These are phyloP conservation scores for Mactra quadrangularis DNA, from an alignment of 1,140 invertebrate genomes.

Conservation along the genomic window DNA sequence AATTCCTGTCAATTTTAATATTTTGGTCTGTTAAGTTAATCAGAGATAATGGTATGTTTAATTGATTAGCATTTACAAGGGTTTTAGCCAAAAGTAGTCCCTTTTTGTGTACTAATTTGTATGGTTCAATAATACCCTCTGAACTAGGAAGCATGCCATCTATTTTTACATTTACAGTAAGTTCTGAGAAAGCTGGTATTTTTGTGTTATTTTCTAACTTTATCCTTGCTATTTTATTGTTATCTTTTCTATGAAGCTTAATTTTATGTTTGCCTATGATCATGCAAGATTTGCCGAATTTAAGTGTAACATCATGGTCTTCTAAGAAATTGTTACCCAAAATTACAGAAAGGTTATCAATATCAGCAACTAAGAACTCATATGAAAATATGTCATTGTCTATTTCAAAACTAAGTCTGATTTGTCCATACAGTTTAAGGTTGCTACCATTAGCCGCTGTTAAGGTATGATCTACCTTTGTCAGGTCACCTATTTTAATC, in stretches of 20 bases:
- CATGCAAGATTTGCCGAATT: conserved; percentile 26
- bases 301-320: conserved; percentile 31
- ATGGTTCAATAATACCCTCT: conserved; percentile 27
- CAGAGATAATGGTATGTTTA: conserved; percentile 21
- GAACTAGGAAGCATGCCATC: neutral
- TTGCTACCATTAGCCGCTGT: conserved; percentile 26
- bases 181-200: conserved; percentile 7
- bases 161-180: conserved; percentile 5
- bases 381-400: conserved; percentile 32
- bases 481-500: neutral
- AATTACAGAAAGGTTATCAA: conserved; percentile 20
- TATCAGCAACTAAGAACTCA: conserved; percentile 24
- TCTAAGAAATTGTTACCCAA: conserved; percentile 29
- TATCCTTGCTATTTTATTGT: conserved; percentile 1
- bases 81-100: conserved; percentile 20
- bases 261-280: conserved; percentile 37
- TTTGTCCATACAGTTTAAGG: conserved; percentile 26
- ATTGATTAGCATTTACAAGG: neutral
- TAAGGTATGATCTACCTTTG: neutral
- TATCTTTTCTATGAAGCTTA: conserved; percentile 1
- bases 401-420: neutral
- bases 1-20: conserved; percentile 2
- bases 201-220: neutral
- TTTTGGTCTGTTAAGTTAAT: conserved; percentile 36
- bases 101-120: neutral